These are phyloP conservation scores for Paedocypris sp. DNA, from an alignment of 2,113 vertebrate genomes.

Conservation along the genomic window DNA sequence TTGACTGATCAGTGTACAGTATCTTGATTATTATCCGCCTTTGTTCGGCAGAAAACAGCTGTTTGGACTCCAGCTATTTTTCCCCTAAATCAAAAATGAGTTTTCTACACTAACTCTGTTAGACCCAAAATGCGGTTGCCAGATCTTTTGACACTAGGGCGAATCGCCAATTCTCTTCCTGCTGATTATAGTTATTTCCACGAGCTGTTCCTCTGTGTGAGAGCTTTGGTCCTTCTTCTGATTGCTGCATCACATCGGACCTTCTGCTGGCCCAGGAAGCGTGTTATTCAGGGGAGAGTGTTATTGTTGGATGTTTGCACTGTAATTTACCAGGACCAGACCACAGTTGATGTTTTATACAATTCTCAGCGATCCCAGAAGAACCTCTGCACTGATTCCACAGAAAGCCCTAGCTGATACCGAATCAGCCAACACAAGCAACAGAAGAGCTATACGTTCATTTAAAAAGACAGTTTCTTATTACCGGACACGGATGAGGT, in stretches of 20 bases:
- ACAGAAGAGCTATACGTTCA: conserved; percentile 32
- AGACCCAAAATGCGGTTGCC: conserved; percentile 21
- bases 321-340: conserved; percentile 41
- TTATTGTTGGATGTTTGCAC: conserved; percentile 44
- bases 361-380: conserved; percentile 32
- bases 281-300: conserved; percentile 26
- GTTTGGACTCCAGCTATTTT: conserved; percentile 41
- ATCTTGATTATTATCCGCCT: conserved; percentile 10
- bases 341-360: conserved; percentile 35
- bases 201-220: conserved; percentile 47
- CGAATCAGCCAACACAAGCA: conserved; percentile 41
- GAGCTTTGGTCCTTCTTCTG: conserved; percentile 32
- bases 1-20: conserved; percentile 4
- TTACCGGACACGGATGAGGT: background rate
- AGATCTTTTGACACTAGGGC: conserved; percentile 7
- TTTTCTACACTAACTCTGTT: conserved; percentile 33
- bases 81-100: conserved; percentile 26
- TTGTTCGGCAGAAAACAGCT: conserved; percentile 52
- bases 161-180: conserved; percentile 33
- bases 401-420: background rate
- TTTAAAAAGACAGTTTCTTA: conserved; percentile 27
- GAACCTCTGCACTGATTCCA: conserved; percentile 17
- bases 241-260: conserved; percentile 39
- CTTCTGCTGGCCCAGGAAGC: conserved; percentile 41
- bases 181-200: conserved; percentile 60